Evolutionary conservation across 1,140 invertebrate species (phyloP).

Genomic region (Eueides isabella): DNA sequence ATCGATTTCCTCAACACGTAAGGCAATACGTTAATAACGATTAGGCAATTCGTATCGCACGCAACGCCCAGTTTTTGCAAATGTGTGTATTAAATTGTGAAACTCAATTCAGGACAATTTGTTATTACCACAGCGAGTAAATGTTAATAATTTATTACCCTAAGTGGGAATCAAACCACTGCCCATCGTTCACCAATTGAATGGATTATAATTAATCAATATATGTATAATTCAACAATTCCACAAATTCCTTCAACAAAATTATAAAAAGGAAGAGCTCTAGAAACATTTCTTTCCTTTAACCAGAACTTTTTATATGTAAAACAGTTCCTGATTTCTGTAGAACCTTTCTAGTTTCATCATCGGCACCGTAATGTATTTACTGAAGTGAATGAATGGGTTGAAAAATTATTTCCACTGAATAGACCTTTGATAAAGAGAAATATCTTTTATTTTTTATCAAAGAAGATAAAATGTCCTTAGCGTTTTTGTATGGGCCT

Average conservation of each 20-base stretch:
- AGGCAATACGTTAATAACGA: no score
- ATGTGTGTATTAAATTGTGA: no score
- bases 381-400: conserved; percentile 23
- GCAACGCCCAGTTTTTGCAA: no score
- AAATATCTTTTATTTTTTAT: conserved; percentile 9
- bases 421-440: conserved; percentile 12
- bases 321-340: conserved; percentile 10
- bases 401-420: conserved; percentile 25
- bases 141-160: no score
- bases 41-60: no score
- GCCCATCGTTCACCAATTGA: no score
- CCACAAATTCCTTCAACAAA: not conserved
- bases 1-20: no score
- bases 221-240: not conserved
- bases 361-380: conserved; percentile 12
- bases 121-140: no score
- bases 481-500: not conserved
- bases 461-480: conserved; percentile 6
- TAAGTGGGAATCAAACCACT: no score
- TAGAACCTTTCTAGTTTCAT: conserved; percentile 6
- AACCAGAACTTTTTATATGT: not conserved
- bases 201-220: not conserved
- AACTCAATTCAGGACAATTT: no score
- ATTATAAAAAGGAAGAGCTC: not conserved
- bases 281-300: not conserved